Evolutionary conservation across 2,113 vertebrate genomes (phyloP).

Genomic region (Psettodes erumei): DNA sequence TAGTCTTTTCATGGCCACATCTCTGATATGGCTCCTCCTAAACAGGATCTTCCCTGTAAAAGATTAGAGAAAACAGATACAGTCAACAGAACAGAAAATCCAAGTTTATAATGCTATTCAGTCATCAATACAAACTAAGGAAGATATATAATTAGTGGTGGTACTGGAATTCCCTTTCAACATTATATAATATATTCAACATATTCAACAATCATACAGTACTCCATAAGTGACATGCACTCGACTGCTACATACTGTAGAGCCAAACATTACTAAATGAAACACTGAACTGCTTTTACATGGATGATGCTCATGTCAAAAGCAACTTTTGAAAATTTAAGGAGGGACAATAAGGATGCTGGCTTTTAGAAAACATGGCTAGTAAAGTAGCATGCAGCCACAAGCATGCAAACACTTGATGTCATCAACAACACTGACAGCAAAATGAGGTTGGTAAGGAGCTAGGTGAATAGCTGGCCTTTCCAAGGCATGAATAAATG

Average conservation of each 20-base stretch:
- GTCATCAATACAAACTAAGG: neutral
- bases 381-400: slow-evolving; percentile 58
- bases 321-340: neutral
- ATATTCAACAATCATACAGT: neutral
- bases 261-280: neutral
- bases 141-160: neutral
- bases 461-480: slow-evolving; percentile 51
- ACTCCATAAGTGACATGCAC: neutral
- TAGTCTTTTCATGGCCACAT: slow-evolving; percentile 96
- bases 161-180: neutral
- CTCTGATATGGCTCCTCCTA: slow-evolving; percentile 95
- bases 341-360: slow-evolving; percentile 23
- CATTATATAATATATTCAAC: neutral
- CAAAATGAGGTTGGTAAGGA: slow-evolving; percentile 44
- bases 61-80: slow-evolving; percentile 5
- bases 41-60: slow-evolving; percentile 98
- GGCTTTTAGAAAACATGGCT: slow-evolving; percentile 9
- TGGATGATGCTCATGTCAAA: neutral
- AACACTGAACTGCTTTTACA: neutral
- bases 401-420: slow-evolving; percentile 10
- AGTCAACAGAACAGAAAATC: slow-evolving; percentile 1
- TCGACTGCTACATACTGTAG: too few species aligned
- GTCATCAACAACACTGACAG: slow-evolving; percentile 68
- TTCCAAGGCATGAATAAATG: slow-evolving; percentile 61
- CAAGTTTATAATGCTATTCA: neutral